A percentile compares a stretch with the other conserved stretches of the same genome.
Evolutionary conservation across 2,888 invertebrate genomes (phyloP).

Genomic region (Synanthedon formicaeformis): DNA sequence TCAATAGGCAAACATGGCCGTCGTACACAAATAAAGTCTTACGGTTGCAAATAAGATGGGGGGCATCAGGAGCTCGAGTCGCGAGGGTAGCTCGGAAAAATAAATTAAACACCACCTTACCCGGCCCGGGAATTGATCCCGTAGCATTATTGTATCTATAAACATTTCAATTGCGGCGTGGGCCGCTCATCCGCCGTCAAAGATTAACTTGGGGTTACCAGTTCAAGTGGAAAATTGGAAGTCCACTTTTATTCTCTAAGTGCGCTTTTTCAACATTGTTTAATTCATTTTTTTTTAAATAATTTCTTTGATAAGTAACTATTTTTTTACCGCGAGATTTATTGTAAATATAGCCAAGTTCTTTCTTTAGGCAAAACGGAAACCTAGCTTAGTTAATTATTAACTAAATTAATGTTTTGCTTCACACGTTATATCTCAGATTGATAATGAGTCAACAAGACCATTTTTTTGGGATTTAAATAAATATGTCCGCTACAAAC

Average conservation of each 20-base stretch:
- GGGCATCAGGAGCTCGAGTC: constrained; percentile 4
- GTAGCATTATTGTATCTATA: constrained; percentile 59
- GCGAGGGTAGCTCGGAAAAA: constrained; percentile 35
- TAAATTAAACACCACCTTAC: constrained; percentile 49
- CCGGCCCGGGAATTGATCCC: constrained; percentile 48
- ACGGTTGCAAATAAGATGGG: constrained; percentile 9
- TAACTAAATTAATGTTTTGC: no score
- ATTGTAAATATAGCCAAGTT: no score
- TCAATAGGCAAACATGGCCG: not conserved
- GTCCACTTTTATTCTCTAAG: no score
- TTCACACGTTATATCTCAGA: no score
- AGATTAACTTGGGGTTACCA: constrained; percentile 14
- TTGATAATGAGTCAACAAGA: no score
- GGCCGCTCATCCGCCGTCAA: constrained; percentile 18
- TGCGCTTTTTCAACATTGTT: not conserved
- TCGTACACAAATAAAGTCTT: constrained; percentile 17
- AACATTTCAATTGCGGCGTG: constrained; percentile 57
- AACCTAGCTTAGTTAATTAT: no score
- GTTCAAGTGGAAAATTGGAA: not conserved
- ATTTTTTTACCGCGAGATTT: no score
- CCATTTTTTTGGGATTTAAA: no score
- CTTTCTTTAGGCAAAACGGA: no score
- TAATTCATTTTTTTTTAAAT: not conserved
- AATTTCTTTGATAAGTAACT: no score
- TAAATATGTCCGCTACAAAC: no score